Conservation (phyloP, 2,113 vertebrate genomes). For the Neomonachus schauinslandi region DNA sequence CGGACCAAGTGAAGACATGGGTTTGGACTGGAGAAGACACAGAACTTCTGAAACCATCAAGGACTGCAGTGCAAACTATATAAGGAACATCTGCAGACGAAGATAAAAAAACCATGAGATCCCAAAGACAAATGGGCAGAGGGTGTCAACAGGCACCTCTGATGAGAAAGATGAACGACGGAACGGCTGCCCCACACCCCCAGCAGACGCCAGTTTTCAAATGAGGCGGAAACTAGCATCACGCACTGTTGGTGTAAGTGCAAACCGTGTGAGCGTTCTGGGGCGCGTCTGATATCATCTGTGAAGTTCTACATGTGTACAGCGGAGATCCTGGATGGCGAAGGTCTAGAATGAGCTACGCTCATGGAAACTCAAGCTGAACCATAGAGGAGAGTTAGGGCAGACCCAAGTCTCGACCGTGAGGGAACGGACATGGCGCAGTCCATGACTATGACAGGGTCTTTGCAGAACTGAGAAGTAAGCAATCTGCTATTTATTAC, state of each 20-base stretch:
- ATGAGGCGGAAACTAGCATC: not conserved
- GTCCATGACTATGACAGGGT: not conserved
- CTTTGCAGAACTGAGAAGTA: not conserved
- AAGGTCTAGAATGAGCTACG: not conserved
- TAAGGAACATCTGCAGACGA: not conserved
- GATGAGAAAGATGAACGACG: not conserved
- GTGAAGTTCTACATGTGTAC: rapidly evolving
- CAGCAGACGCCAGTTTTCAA: not conserved
- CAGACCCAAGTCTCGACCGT: not conserved
- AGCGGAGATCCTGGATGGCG: not conserved
- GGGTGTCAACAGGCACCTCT: not conserved
- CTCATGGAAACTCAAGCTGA: too few relatives aligned
- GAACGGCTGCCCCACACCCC: not conserved
- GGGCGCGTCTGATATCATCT: not conserved
- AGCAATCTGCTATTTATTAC: not conserved
- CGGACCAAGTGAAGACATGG: not conserved
- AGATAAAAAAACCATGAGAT: not conserved
- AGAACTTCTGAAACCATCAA: too few relatives aligned
- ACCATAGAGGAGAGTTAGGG: not conserved
- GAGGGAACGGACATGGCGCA: not conserved
- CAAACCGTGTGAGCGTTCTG: too few relatives aligned
- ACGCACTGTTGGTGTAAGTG: rapidly evolving
- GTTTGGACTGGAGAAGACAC: not conserved
- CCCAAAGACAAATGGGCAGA: not conserved
- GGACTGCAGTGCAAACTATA: too few relatives aligned